phyloP scores from a whole-genome alignment of 1,140 invertebrate genomes.

The Diploscapter pachys region DNA sequence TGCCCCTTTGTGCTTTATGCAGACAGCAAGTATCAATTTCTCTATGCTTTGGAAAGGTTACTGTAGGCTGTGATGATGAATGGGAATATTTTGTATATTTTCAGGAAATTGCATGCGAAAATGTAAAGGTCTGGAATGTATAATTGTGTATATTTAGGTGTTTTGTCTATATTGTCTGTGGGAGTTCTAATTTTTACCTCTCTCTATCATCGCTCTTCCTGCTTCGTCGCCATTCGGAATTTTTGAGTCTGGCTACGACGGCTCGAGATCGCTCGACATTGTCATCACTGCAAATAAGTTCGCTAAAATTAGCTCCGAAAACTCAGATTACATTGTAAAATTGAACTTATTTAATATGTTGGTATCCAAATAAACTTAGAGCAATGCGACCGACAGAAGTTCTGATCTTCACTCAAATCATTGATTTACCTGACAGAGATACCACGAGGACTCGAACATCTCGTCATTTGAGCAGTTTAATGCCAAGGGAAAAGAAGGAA shows the following conservation, averaged over 20 bases:
- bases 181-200: neutral
- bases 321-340: no score
- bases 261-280: conserved; percentile 16
- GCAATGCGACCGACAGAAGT: no score
- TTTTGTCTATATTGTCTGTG: neutral
- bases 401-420: no score
- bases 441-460: no score
- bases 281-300: conserved; percentile 13
- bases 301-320: no score
- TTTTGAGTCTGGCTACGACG: conserved; percentile 16
- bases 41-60: conserved; percentile 1
- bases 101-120: neutral
- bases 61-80: neutral
- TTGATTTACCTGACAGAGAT: no score
- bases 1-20: no score
- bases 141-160: neutral
- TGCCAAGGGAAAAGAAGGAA: no score
- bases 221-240: conserved; percentile 7
- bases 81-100: neutral
- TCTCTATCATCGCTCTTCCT: conserved; percentile 7
- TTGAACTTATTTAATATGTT: no score
- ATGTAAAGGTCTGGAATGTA: neutral
- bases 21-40: neutral
- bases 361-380: no score
- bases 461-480: no score